Base-by-base conservation (phyloP, 2,888 invertebrate species). In the Melikaiella ostensackeni region DNA sequence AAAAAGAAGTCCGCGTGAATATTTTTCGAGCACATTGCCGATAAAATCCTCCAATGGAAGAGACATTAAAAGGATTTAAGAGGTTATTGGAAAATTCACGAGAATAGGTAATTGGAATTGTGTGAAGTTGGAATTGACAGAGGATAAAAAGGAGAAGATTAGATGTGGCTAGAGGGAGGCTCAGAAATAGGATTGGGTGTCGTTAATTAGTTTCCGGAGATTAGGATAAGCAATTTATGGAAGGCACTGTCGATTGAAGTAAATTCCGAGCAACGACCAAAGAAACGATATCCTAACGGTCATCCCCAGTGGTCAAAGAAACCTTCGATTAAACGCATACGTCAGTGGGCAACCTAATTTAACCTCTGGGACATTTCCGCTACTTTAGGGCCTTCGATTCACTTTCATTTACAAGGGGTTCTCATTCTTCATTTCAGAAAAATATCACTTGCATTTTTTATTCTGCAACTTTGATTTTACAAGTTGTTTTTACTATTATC, bases 241-340 rank as follows among this genome's bases (percentile, higher is more conserved):
- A 27, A 55, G 62, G 38, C 79, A 75, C 42, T 79, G 80, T 81
- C 79, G 82, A 84, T 83, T 83, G 84, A 83, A 85, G 84, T 84
- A 85, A 83, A 77, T 82, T 84, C 83, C 66, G 78, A 86, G 78
- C 87, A 88, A 89, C 87, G 83, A 86, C 85, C 86, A 84, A 87
- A 85, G 87, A 86, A 88, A 88, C 87, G 84, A 80, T 83, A 76
- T 82, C 79, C 81, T 77, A 83, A 62, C n/a, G n/a, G 62, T 62
- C 83, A 81, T 78, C 85, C 87, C 84, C 82, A 81, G 75, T 80
- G 83, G 84, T 80, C 83, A 79, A 85, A 85, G 82, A 84, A 86
- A 84, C 85, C 87, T 88, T 89, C 89, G 88, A 88, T 88, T 88
- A 88, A 87, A 81, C 82, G 87, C 84, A 81, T 83, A 82, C 75